Evolutionary conservation across 1,140 invertebrate species (phyloP).

Genomic region (Ceratina calcarata): DNA sequence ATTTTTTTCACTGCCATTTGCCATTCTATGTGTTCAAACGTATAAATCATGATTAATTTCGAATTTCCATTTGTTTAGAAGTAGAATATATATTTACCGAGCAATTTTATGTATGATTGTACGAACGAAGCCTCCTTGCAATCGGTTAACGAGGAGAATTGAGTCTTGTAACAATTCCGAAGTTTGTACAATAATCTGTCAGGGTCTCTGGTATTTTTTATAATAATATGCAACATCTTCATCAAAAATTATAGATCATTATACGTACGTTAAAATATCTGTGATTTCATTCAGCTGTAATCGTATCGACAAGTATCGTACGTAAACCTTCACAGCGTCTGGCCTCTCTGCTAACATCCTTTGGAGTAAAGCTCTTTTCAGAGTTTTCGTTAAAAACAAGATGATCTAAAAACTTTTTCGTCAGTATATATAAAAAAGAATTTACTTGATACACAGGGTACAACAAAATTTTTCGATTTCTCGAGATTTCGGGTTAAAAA

Average conservation of each 20-base stretch:
- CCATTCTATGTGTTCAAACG: conserved; percentile 72
- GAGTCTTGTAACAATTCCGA: conserved; percentile 73
- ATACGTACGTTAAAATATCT: conserved; percentile 80
- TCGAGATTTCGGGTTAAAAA: too few relatives aligned
- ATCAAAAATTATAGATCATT: conserved; percentile 57
- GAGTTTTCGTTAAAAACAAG: conserved; percentile 80
- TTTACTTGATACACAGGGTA: too few relatives aligned
- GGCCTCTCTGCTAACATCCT: conserved; percentile 77
- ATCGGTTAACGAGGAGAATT: conserved; percentile 73
- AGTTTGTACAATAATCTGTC: conserved; percentile 76
- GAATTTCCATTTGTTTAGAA: not conserved
- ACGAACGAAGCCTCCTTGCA: conserved; percentile 76
- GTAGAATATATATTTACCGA: conserved; percentile 74
- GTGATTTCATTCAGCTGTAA: conserved; percentile 79
- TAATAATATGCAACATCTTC: conserved; percentile 76
- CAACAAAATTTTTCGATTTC: too few relatives aligned
- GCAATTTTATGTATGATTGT: conserved; percentile 77
- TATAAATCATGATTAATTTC: conserved; percentile 3
- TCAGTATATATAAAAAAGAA: conserved; percentile 21
- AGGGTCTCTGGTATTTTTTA: conserved; percentile 74
- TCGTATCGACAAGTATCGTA: conserved; percentile 80
- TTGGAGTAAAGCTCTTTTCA: conserved; percentile 79
- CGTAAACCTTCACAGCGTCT: conserved; percentile 79
- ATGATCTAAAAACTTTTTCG: conserved; percentile 75
- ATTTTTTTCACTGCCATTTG: conserved; percentile 73